Evolutionary conservation across 2,797 vertebrate species (phyloP).

Genomic region (Mus caroli): DNA sequence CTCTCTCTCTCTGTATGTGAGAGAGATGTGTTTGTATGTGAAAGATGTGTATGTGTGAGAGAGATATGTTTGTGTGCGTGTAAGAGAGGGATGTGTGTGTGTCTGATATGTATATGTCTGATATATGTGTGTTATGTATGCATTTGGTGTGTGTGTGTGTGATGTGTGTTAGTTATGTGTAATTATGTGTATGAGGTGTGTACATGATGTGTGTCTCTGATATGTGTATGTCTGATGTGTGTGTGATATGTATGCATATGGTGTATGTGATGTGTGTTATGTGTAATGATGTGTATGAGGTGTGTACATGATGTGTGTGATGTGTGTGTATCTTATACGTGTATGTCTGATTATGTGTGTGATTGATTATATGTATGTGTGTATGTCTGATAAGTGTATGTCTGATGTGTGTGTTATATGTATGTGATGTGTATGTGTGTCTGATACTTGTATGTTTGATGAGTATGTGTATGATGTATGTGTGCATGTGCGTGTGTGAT

Average conservation of each 20-base stretch:
- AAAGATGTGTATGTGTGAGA: neutral
- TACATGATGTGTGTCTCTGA: neutral
- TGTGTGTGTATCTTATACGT: neutral
- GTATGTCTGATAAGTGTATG: neutral
- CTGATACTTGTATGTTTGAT: neutral
- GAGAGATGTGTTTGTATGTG: neutral
- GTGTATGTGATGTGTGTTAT: constrained; percentile 2
- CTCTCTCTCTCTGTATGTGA: no score
- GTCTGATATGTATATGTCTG: neutral
- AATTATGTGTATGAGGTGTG: neutral
- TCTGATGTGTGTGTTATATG: no score
- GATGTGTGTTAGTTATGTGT: neutral
- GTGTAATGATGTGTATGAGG: no score
- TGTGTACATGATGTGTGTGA: no score
- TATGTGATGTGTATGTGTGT: no score
- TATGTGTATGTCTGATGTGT: neutral
- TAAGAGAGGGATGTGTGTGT: neutral
- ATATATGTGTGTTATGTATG: neutral
- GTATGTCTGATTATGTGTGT: constrained; percentile 25
- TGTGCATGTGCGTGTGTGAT: no score
- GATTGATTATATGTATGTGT: neutral
- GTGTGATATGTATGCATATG: neutral
- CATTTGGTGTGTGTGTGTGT: neutral
- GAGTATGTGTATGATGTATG: constrained; percentile 21
- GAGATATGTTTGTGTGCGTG: neutral